Evolutionary conservation across 2,797 vertebrate genomes (phyloP), one percentile per base, ranked within the genome.

Genomic region (Malurus leucopterus): DNA sequence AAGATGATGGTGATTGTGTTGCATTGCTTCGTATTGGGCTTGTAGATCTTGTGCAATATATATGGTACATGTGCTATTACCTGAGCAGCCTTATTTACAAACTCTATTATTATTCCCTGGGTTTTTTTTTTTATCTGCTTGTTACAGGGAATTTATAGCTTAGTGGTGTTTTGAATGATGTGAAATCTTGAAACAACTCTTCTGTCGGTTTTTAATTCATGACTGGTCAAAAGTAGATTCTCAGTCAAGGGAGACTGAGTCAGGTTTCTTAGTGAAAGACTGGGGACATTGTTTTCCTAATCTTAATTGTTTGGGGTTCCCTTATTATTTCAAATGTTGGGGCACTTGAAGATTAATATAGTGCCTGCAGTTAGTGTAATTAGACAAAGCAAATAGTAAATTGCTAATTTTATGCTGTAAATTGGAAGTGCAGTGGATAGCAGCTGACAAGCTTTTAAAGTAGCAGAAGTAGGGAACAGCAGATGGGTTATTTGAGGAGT

Each of bases 361-460:
- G 84, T 87, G 69, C 51, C 80, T 72, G 27, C 51, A 77, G 88
- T 78, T 26, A 79, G 49, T 51, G 24, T 89, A 91, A 88, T 90
- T 80, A 81, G 46, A 65, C 70, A 83, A 84, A 91, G 91, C 85
- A 80, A 91, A 91, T 89, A 90, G 44, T 91, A 57, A 92, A 87
- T 82, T 92, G 68, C 80, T 90, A 78, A 72, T 90, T 86, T 91
- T 78, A 40, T 81, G 30, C 51, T 87, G 47, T 63, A 90, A 93
- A 85, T 65, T 38, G 53, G 50, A 80, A 79, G 84, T 85, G 80
- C 81, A 57, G 22, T 82, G 86, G 92, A 79, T 91, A 93, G 78
- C 94, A 93, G 94, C 94, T 95, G 97, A 95, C 91, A 95, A 89
- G 92, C 90, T 93, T 89, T 93, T 89, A 87, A 86, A 94, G 93